Base-by-base conservation (phyloP, 2,888 invertebrate species). In the Lycophotia porphyrea region DNA sequence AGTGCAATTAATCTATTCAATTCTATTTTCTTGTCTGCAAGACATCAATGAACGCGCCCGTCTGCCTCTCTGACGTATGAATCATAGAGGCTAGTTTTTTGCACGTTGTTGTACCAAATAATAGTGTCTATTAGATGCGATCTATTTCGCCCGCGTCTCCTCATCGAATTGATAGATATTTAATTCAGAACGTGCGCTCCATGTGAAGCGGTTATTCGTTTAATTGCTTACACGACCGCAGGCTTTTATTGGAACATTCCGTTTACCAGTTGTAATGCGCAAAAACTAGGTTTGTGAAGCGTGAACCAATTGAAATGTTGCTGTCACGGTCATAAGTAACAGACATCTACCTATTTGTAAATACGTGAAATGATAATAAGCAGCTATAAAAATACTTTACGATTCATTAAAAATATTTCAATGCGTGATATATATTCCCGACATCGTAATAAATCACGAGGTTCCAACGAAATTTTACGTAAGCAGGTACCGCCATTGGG, bases 121-220 rank as follows among this genome's bases (percentile, higher is more conserved):
- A 85, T 86, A 83, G 69, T 80, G 75, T 76, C 82, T 87, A 88
- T 85, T 86, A 88, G 81, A 87, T 81, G 82, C 75, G 85, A 88
- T 92, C 88, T 82, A 87, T 88, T 86, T 88, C 84, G 82, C 81
- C 81, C 78, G 68, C 81, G 85, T 71, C 74, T 85, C 83, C 74
- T 87, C 69, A 74, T 61, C 72, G 79, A 86, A 89, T 88, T 80
- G 85, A 85, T 86, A 87, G 86, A 87, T 86, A 87, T 82, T 88
- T 83, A 87, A 90, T 90, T 90, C 76, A 78, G 87, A 83, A 72
- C 78, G 82, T 82, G 80, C 65, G 61, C 75, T 84, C 80, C 80
- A 81, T 83, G 81, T 79, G 75, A 78, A 64, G 60, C 58, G 73
- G 74, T 78, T 80, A 75, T 39, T 71, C 71, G 47, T 79, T 82